Percentiles rank a stretch among this genome's conserved stretches.
Evolutionary conservation across 2,113 vertebrate genomes (phyloP).

Genomic region (Struthio camelus): DNA sequence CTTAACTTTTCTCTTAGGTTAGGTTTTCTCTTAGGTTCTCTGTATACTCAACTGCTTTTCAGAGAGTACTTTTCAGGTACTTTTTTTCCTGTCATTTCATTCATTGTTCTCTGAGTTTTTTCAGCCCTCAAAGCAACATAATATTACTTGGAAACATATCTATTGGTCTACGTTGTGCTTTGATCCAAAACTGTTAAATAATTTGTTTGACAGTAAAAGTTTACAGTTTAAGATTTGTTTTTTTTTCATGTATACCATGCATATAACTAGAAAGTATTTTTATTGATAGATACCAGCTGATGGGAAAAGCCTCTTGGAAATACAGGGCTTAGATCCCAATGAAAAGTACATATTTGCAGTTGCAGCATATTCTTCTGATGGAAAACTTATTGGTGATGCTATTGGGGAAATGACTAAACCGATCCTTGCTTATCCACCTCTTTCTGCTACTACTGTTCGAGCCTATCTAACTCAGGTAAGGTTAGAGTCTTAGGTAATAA

Average conservation of each 20-base stretch:
- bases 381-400: slow-evolving; percentile 82
- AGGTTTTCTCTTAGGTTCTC: neutral
- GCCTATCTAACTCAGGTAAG: slow-evolving; percentile 88
- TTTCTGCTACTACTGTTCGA: slow-evolving; percentile 83
- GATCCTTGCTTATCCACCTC: slow-evolving; percentile 84
- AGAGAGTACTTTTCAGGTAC: accelerated
- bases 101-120: neutral
- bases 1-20: neutral
- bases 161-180: neutral
- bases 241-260: neutral
- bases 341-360: slow-evolving; percentile 93
- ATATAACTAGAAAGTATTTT: slow-evolving; percentile 39
- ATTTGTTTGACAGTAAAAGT: neutral
- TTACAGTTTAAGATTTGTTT: slow-evolving; percentile 5
- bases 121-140: neutral
- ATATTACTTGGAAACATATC: neutral
- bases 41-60: neutral
- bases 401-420: slow-evolving; percentile 86
- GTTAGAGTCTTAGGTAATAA: neutral
- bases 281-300: slow-evolving; percentile 82
- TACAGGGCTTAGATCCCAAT: slow-evolving; percentile 85
- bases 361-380: slow-evolving; percentile 85
- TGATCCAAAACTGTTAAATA: neutral
- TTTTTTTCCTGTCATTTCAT: neutral
- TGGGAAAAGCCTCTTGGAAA: slow-evolving; percentile 80